Evolutionary conservation across 2,888 invertebrate species (phyloP).

Genomic region (Pyrgus malvae): DNA sequence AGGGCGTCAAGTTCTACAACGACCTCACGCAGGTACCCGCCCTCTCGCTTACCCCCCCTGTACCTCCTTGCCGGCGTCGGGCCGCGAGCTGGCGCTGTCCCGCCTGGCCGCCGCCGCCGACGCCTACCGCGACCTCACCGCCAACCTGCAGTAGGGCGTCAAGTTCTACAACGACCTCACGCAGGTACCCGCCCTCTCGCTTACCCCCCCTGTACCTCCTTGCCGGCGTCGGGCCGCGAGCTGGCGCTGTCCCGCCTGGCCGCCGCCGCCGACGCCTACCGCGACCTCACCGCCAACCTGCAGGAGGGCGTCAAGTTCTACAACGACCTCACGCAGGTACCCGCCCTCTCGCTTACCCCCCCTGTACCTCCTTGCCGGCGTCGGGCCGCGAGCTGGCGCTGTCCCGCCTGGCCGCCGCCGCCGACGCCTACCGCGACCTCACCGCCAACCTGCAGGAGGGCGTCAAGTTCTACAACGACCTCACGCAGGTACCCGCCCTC

Average conservation of each 20-base stretch:
- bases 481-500: conserved; percentile 83
- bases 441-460: conserved; percentile 96
- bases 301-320: conserved; percentile 98
- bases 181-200: conserved; percentile 64
- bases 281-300: conserved; percentile 94
- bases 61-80: conserved; percentile 76
- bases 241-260: conserved; percentile 92
- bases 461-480: conserved; percentile 96
- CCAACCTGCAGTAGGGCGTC: conserved; percentile 96
- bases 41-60: not conserved
- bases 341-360: too few species aligned
- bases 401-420: conserved; percentile 93
- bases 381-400: conserved; percentile 88
- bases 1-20: conserved; percentile 98
- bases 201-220: too few species aligned
- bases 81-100: conserved; percentile 90
- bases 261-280: conserved; percentile 95
- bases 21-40: conserved; percentile 88
- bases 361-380: too few species aligned
- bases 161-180: conserved; percentile 97
- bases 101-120: conserved; percentile 95
- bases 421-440: conserved; percentile 96
- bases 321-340: conserved; percentile 91
- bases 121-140: conserved; percentile 93
- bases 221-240: conserved; percentile 85